Evolutionary conservation across 2,888 invertebrate genomes (phyloP), one percentile per base, ranked within the genome.

Genomic region (Biston stratarius): DNA sequence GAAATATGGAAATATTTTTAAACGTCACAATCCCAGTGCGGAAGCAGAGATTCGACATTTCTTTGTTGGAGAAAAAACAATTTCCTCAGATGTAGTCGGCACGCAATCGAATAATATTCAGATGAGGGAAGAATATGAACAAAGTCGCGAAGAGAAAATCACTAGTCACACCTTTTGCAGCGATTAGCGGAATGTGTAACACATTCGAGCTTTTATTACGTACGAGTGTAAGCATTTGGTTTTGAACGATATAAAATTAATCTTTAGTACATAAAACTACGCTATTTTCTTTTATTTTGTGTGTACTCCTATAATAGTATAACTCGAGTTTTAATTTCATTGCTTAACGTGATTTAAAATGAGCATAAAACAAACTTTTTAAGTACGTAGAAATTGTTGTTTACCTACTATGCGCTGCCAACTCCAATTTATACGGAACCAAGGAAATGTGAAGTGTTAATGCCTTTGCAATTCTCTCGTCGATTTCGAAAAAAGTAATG

Each of bases 21-120:
- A 78, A 77, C 53, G 64, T 69, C 74, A 73, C 69, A 74, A 78
- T 75, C 71, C 69, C 65, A 72, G 70, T 60, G 57, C 56, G 58
- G 76, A 77, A 78, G 75, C 74, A 73, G 77, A 73, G 73, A 77
- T 78, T 78, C 77, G 73, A 82, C 77, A 77, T 77, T 77, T 75
- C 75, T 76, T 76, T 76, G 65, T 72, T 73, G 64, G 62, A 76
- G 74, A 78, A 79, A 82, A 83, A 83, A 82, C 78, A 80, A 84
- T 84, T 84, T 84, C 78, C 75, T 76, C 70, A 44, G 64, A 67
- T 78, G 78, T 77, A 76, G 74, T 73, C 75, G 77, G 73, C 77
- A 80, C 72, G 77, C 80, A 84, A 87, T 87, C 79, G 80, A 86
- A 86, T 86, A 84, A 83, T 86, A 87, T 85, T 86, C 81, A 84